Evolutionary conservation across 2,888 invertebrate species (phyloP), one percentile per base, ranked within the genome.

Genomic region (Pristionchus entomophagus): DNA sequence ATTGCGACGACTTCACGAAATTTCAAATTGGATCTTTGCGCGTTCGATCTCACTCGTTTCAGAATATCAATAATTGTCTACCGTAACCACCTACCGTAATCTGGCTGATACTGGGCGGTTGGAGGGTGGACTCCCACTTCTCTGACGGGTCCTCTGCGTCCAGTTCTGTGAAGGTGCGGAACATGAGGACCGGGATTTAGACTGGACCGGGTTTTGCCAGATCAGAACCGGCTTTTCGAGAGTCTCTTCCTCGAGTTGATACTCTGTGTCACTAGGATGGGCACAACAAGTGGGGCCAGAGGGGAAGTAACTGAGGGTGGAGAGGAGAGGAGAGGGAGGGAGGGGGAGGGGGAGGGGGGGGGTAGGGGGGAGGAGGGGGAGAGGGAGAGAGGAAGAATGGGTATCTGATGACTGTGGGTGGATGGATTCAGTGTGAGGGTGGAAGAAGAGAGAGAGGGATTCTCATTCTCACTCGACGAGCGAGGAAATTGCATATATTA

Each of bases 121-220:
- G 90, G 0, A 90, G 87, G 0, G 88, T 89, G 3, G 89, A 51
- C 69, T 90, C 90, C 88, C 89, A 90, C 59, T 88, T 89, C 53
- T 90, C 90, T n/a, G 87, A 81, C 6, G 86, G 81, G 26, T 90
- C 90, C 80, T 90, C 90, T 53, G 88, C 80, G 73, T 89, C 90
- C 88, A 90, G 87, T 49, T 90, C 90, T 88, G 77, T 3, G 35
- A 81, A 56, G 53, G 22, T 19, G 56, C 35, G 35, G 32, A 56
- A 78, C 56, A 81, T 81, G 26, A 81, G 35, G n/a, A 69, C 69
- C 69, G 78, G 78, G 49, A 49, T 29, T 26, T 45, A n/a, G 26
- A 10, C 77, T 19, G 41, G 17, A 51, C 29, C 22, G 49, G 38
- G 14, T 49, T 35, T 51, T 29, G n/a, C 29, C 80, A 22, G 26